Evolutionary conservation across 2,797 vertebrate genomes (phyloP).

Genomic region (Tinamus major): DNA sequence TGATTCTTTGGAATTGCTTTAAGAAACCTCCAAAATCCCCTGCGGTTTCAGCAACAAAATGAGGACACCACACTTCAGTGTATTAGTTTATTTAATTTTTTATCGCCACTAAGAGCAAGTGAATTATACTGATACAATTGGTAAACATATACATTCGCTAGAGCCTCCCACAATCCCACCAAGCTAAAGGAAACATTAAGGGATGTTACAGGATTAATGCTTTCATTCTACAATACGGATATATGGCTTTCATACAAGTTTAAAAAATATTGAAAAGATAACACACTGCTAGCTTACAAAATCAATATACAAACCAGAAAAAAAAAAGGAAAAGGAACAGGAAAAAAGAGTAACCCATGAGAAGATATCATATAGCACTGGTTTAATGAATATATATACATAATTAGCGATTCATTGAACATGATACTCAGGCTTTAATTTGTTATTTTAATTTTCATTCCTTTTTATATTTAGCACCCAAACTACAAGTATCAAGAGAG

Average conservation of each 20-base stretch:
- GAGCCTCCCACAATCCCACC: conserved; percentile 36
- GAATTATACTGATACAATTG: conserved; percentile 46
- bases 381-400: conserved; percentile 62
- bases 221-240: conserved; percentile 56
- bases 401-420: conserved; percentile 57
- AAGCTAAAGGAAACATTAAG: conserved; percentile 58
- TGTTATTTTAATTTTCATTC: conserved; percentile 45
- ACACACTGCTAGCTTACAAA: conserved; percentile 63
- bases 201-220: conserved; percentile 64
- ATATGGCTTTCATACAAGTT: conserved; percentile 66
- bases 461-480: not conserved
- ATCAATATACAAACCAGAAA: conserved; percentile 55
- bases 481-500: not conserved
- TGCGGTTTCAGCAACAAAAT: not conserved
- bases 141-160: conserved; percentile 46
- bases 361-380: conserved; percentile 39
- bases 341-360: conserved; percentile 30
- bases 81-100: conserved; percentile 70
- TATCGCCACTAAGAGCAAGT: conserved; percentile 58
- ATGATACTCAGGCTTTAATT: conserved; percentile 10
- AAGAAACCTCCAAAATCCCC: not conserved
- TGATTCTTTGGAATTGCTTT: not conserved
- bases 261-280: conserved; percentile 58
- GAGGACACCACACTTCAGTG: not conserved
- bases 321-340: conserved; percentile 8